These are phyloP conservation scores for Sesia apiformis DNA, from an alignment of 2,888 invertebrate genomes.

Conservation along the genomic window DNA sequence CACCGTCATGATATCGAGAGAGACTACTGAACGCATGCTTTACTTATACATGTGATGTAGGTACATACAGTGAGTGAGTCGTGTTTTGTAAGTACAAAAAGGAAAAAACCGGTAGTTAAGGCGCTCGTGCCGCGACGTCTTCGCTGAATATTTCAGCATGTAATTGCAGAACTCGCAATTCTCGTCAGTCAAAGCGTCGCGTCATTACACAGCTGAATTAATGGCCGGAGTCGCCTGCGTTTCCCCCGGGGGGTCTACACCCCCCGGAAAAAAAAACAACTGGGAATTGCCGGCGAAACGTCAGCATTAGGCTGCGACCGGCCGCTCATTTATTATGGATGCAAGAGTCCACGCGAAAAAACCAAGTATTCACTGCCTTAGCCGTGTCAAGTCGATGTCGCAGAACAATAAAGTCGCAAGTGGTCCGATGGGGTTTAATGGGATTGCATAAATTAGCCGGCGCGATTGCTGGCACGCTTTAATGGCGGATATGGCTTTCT, in stretches of 20 bases:
- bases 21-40: neutral
- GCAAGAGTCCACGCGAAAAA: conserved; percentile 24
- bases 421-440: conserved; percentile 11
- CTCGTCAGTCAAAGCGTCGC: conserved; percentile 28
- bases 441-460: conserved; percentile 17
- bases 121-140: too few species aligned
- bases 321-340: conserved; percentile 48
- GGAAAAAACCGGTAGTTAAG: too few species aligned
- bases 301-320: conserved; percentile 17
- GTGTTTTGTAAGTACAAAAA: too few species aligned
- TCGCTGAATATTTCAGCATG: conserved; percentile 23
- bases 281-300: conserved; percentile 7
- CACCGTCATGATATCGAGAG: conserved; percentile 2
- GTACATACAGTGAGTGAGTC: too few species aligned
- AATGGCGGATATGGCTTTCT: conserved; percentile 13
- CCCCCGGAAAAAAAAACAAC: conserved; percentile 14
- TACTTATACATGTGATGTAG: neutral
- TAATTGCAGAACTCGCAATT: conserved; percentile 38
- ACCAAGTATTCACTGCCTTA: conserved; percentile 7
- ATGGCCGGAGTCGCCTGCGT: conserved; percentile 15
- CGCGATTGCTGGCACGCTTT: conserved; percentile 6
- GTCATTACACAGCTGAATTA: conserved; percentile 32
- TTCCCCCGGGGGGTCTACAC: neutral
- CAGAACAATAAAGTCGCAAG: neutral
- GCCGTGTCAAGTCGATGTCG: conserved; percentile 10